Evolutionary conservation across 2,797 vertebrate species (phyloP).

Genomic region (Pristis pectinata): DNA sequence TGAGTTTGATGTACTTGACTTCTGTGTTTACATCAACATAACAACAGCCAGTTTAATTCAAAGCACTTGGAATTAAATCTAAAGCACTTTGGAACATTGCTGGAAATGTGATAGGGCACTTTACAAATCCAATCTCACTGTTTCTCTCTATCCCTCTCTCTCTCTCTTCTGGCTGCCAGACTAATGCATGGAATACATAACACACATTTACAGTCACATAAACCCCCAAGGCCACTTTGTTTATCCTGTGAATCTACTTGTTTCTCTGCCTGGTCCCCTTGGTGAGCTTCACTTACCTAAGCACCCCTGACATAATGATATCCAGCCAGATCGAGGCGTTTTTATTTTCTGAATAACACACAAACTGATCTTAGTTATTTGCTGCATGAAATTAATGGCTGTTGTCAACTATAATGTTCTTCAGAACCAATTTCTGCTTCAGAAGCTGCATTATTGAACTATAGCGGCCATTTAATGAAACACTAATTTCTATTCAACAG

Average conservation of each 20-base stretch:
- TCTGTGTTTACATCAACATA: neutral
- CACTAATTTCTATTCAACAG: neutral
- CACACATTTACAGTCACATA: neutral
- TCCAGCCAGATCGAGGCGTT: neutral
- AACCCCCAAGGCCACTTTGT: neutral
- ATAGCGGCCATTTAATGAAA: neutral
- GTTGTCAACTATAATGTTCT: neutral
- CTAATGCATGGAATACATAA: neutral
- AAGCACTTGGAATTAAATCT: neutral
- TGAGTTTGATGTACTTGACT: neutral
- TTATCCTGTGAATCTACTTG: neutral
- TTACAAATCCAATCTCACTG: neutral
- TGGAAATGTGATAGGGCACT: neutral
- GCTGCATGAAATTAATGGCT: constrained; percentile 8
- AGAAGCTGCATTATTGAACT: neutral
- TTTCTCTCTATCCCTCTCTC: neutral
- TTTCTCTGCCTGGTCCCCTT: neutral
- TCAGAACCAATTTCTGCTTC: neutral
- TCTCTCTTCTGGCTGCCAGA: neutral
- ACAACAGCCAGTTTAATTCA: neutral
- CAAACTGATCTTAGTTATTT: neutral
- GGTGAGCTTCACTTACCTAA: neutral
- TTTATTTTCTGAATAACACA: neutral
- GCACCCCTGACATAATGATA: neutral
- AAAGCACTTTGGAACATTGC: neutral